Conservation (phyloP, 2,888 invertebrate genomes). For the Melikaiella ostensackeni region DNA sequence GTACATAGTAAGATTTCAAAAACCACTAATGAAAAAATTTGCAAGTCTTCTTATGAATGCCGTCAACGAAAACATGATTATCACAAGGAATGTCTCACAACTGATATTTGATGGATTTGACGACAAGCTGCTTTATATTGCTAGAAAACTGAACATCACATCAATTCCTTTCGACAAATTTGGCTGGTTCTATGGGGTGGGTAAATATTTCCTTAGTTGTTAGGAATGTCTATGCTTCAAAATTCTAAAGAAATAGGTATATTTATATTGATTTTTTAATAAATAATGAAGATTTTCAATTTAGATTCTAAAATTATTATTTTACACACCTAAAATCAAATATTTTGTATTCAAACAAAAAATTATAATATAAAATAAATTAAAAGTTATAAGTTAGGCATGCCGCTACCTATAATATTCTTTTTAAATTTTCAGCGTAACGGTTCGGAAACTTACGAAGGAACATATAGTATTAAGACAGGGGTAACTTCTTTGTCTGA, state of each 20-base stretch:
- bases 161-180: slow-evolving; percentile 86
- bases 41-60: slow-evolving; percentile 80
- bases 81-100: slow-evolving; percentile 83
- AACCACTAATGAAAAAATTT: slow-evolving; percentile 74
- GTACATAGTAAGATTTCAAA: slow-evolving; percentile 79
- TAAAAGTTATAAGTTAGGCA: no score
- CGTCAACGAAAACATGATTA: slow-evolving; percentile 79
- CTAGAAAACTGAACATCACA: slow-evolving; percentile 79
- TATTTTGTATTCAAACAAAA: no score
- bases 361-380: no score
- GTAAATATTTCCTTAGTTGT: slow-evolving; percentile 64
- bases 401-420: neutral
- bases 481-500: slow-evolving; percentile 83
- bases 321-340: no score
- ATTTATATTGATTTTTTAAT: neutral
- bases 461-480: slow-evolving; percentile 87
- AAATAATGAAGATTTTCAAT: no score
- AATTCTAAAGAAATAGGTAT: neutral
- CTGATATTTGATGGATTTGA: slow-evolving; percentile 90
- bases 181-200: slow-evolving; percentile 90
- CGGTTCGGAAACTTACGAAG: slow-evolving; percentile 85
- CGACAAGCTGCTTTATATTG: slow-evolving; percentile 83
- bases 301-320: no score
- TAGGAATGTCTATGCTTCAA: neutral
- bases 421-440: slow-evolving; percentile 83